A percentile compares a stretch with the other conserved stretches of the same genome.
Conservation (phyloP, 2,888 invertebrate genomes). For the Aphodius granarius region DNA sequence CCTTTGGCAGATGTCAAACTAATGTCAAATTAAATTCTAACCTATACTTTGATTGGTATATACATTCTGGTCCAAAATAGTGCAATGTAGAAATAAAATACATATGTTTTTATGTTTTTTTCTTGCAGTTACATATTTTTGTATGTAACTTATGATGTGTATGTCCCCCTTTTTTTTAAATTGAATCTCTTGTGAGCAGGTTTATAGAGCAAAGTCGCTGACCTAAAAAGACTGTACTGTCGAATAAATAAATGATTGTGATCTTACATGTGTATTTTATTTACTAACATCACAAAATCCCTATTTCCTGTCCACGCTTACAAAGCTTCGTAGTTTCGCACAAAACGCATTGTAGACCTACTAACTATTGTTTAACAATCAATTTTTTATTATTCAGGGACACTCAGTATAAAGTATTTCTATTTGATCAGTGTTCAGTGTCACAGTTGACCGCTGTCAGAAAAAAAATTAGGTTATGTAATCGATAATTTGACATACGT, state of each 20-base stretch:
- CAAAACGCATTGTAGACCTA: neutral
- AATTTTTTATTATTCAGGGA: too few relatives aligned
- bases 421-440: too few relatives aligned
- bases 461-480: too few relatives aligned
- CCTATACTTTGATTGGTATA: neutral
- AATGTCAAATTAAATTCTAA: neutral
- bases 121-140: neutral
- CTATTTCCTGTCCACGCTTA: neutral
- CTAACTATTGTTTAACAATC: neutral
- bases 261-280: neutral
- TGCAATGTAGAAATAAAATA: conserved; percentile 3
- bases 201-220: neutral
- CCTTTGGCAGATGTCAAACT: neutral
- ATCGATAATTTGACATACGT: too few relatives aligned
- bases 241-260: neutral
- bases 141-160: neutral
- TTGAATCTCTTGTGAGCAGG: neutral
- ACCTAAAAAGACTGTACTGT: neutral
- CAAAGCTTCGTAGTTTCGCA: neutral
- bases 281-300: neutral
- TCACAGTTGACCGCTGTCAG: too few relatives aligned
- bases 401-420: too few relatives aligned
- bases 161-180: neutral
- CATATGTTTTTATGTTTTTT: conserved; percentile 16
- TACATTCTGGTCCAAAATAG: neutral